Percentiles rank a stretch among this genome's conserved stretches.
phyloP scores from a whole-genome alignment of 2,888 invertebrate genomes.

The Amorpha juglandis region DNA sequence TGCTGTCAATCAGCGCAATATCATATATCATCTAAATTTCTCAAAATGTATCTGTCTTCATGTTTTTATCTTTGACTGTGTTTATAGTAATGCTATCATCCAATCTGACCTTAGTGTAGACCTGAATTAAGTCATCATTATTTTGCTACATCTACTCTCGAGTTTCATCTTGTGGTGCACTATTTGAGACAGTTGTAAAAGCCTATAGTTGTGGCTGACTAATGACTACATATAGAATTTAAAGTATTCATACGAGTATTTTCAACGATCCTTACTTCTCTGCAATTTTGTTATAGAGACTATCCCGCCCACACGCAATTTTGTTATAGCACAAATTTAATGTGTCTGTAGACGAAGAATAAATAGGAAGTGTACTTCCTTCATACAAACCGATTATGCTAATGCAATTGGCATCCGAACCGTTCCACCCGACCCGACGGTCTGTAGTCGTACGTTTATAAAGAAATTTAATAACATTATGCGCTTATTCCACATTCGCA shows the following conservation, averaged over 20 bases:
- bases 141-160: not conserved
- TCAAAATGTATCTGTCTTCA: not conserved
- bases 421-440: conserved; percentile 1
- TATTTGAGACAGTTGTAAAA: too few species aligned
- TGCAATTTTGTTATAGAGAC: not conserved
- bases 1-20: not conserved
- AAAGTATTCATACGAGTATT: too few species aligned
- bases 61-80: not conserved
- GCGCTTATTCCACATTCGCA: conserved; percentile 24
- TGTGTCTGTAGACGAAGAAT: not conserved
- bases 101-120: not conserved
- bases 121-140: not conserved
- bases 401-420: conserved; percentile 11
- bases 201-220: not conserved
- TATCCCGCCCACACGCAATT: too few species aligned
- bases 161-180: not conserved
- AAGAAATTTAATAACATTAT: conserved; percentile 28
- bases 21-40: conserved; percentile 2
- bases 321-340: not conserved
- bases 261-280: not conserved
- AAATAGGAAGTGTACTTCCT: conserved; percentile 11
- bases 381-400: conserved; percentile 14
- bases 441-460: conserved; percentile 6
- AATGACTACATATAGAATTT: too few species aligned
- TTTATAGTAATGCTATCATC: not conserved